These are phyloP conservation scores for Balanococcus diminutus DNA, from an alignment of 2,888 invertebrate genomes.

Conservation along the genomic window DNA sequence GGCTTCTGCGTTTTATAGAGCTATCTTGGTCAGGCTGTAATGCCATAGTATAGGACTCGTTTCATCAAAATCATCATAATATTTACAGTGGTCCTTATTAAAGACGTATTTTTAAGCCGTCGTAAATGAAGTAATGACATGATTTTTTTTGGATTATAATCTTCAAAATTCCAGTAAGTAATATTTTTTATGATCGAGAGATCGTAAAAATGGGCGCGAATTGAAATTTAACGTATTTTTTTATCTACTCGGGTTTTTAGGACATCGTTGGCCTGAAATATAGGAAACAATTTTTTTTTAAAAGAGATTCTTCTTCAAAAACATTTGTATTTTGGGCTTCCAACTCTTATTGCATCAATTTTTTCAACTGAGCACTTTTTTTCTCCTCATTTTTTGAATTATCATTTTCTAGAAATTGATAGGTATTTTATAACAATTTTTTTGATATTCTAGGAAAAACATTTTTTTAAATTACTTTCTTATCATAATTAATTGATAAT, in stretches of 20 bases:
- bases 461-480: too few relatives aligned
- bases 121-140: constrained; percentile 19
- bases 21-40: background rate
- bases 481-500: too few relatives aligned
- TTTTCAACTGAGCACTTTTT: too few relatives aligned
- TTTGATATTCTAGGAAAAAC: too few relatives aligned
- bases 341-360: too few relatives aligned
- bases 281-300: too few relatives aligned
- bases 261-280: too few relatives aligned
- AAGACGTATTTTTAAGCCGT: background rate
- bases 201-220: background rate
- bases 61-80: background rate
- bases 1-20: background rate
- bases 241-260: background rate
- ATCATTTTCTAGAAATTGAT: too few relatives aligned
- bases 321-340: too few relatives aligned
- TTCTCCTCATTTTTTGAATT: too few relatives aligned
- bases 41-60: background rate
- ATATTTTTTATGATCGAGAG: background rate
- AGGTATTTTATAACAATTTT: too few relatives aligned
- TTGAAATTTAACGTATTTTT: background rate
- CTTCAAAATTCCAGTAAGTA: background rate
- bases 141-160: background rate
- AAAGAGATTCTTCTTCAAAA: too few relatives aligned
- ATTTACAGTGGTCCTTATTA: background rate